Conservation (phyloP, 53 echinoderm and acorn worm species). For the Zoroaster sp. region DNA sequence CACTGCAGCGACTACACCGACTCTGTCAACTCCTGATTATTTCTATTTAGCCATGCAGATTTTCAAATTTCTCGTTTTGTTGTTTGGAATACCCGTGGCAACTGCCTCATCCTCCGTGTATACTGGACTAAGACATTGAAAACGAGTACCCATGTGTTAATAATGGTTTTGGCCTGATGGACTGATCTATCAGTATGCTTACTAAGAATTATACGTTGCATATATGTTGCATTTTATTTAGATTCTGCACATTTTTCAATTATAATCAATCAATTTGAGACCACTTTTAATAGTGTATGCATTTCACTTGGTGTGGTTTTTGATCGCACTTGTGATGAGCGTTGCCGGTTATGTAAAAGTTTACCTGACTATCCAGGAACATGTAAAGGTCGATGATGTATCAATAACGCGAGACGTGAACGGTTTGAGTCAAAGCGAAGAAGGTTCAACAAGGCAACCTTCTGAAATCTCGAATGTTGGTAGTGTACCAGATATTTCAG, state of each 20-base stretch:
- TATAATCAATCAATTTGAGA: not conserved
- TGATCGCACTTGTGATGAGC: not conserved
- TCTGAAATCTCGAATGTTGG: no score
- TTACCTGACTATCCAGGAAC: not conserved
- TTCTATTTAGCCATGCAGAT: no score
- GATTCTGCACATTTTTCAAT: not conserved
- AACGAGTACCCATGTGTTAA: slow-evolving; percentile 45
- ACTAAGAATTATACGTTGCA: no score
- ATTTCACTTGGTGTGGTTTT: not conserved
- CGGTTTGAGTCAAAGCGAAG: not conserved
- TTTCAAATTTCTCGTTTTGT: no score
- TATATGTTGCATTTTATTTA: not conserved
- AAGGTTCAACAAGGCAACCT: no score
- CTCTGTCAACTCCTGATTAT: no score
- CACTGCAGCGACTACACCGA: no score
- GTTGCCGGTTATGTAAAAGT: not conserved
- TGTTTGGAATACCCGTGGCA: no score
- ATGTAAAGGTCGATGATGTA: not conserved
- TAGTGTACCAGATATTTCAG: no score
- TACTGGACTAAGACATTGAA: slow-evolving; percentile 38
- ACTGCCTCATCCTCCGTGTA: slow-evolving; percentile 44
- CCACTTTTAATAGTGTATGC: not conserved
- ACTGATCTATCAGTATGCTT: slow-evolving; percentile 17
- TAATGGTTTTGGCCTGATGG: slow-evolving; percentile 31
- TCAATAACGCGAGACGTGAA: not conserved